Base-by-base conservation (phyloP, 2,888 invertebrate species). In the Griposia aprilina region DNA sequence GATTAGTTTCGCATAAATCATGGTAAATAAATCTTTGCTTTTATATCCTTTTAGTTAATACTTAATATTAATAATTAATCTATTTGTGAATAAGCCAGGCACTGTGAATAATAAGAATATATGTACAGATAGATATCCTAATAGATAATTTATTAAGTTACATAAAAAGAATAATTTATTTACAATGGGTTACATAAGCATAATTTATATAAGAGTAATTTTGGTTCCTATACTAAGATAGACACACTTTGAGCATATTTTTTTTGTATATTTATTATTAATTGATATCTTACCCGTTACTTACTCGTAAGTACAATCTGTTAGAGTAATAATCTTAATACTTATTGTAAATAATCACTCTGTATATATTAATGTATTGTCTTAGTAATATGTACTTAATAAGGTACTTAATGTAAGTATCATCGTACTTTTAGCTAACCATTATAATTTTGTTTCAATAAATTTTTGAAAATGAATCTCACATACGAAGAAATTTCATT, bases 221-320 rank as follows among this genome's bases (percentile, higher is more conserved):
- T 97, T 96, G 96, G 96, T 97, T 97, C 96, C 96, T 97, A 97
- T 95, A 92, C 92, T 96, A 96, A 95, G 95, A 94, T 96, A 95
- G 92, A 93, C 88, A 91, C 92, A 92, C 89, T 90, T 90, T 91
- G 89, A 86, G 93, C 91, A 93, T n/a, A n/a, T 95, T 93, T 79
- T 91, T 93, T 94, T 92, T 93, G 92, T 95, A 94, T 95, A 95
- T 95, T 95, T 94, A 95, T 94, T 94, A 90, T 89, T 89, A 90
- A 90, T 91, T 86, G 88, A 88, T 89, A 82, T 80, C 87, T 91
- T 88, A 87, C 83, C 84, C 85, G 82, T 88, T 90, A 88, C 84
- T 89, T 91, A 91, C 41, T 41, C 20, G 52, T 52, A 60, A 88
- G 91, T 92, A 90, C 89, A 91, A 92, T 92, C 86, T 89, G 85